Base-by-base conservation (phyloP, 2,888 invertebrate genomes). In the Orthosia gothica region DNA sequence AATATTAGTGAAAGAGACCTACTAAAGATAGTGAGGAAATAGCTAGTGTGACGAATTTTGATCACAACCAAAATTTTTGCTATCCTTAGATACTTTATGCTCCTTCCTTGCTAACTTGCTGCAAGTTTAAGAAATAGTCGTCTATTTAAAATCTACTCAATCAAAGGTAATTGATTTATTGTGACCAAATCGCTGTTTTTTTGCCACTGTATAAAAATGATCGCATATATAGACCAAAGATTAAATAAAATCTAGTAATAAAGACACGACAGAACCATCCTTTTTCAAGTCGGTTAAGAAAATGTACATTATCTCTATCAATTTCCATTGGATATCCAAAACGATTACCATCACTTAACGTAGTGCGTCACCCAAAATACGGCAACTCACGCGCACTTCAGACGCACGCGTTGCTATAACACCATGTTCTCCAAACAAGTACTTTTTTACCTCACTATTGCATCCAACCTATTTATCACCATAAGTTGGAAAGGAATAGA, bases 401-500 rank as follows among this genome's bases (percentile, higher is more conserved):
- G 11, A 54, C 49, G 64, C 20, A 67, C 58, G 32, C 70, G 68
- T 69, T 50, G 59, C 45, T 57, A 54, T n/a, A 76, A 66, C 77
- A 81, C 54, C 77, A 86, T 86, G 87, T 69, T 82, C 20, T 78
- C 45, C 23, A 66, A 84, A 65, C 32, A 67, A 23, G 59, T 66
- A 12, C 11, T 82, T 69, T 65, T 81, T n/a, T 70, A 59, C 61
- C 61, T 87, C 40, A 54, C 45, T 16, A 62, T 84, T 62, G 20
- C 78, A 45, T 49, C 76, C 40, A 70, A 65, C 52, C 40, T 79
- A 3, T 49, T 81, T 45, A 67, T 70, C 0, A 54, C 69, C 20
- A 63, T 82, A 63, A 74, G 81, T 79, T 86, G 77, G 65, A 89
- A 83, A 68, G 90, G 84, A 81, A 87, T 85, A 23, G 86, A 90